These are phyloP conservation scores for Tinamus guttatus DNA, from an alignment of 2,113 vertebrate species.

Conservation along the genomic window DNA sequence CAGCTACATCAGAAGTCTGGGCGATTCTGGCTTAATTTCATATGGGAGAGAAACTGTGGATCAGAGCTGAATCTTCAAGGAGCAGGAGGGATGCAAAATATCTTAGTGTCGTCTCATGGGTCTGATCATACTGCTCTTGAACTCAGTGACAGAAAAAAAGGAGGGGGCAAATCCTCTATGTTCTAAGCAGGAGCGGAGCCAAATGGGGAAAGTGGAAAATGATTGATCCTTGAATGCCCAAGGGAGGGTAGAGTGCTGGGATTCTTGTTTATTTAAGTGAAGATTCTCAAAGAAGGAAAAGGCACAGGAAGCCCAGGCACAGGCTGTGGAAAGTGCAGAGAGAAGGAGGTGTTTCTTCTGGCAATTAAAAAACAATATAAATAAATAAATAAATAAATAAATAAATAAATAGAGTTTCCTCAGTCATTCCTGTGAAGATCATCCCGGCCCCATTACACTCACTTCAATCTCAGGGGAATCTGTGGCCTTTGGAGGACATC, in stretches of 20 bases:
- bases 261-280: not conserved
- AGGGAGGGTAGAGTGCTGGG: not conserved
- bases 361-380: not conserved
- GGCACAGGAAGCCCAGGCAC: not conserved
- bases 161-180: not conserved
- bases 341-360: not conserved
- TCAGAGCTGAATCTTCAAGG: not conserved
- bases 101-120: accelerated
- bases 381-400: not conserved
- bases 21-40: not conserved
- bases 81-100: not conserved
- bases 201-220: not conserved
- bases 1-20: not conserved
- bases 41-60: not conserved
- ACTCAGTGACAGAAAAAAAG: accelerated
- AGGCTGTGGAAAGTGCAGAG: not conserved
- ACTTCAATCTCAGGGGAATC: constrained; percentile 22
- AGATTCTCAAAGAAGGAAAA: not conserved
- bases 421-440: not conserved
- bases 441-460: not conserved
- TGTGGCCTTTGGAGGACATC: not conserved
- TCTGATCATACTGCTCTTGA: not conserved
- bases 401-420: not conserved
- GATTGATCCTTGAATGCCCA: not conserved
- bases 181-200: not conserved